phyloP scores from a whole-genome alignment of 2,113 vertebrate species.

The Phylloscopus trochilus region DNA sequence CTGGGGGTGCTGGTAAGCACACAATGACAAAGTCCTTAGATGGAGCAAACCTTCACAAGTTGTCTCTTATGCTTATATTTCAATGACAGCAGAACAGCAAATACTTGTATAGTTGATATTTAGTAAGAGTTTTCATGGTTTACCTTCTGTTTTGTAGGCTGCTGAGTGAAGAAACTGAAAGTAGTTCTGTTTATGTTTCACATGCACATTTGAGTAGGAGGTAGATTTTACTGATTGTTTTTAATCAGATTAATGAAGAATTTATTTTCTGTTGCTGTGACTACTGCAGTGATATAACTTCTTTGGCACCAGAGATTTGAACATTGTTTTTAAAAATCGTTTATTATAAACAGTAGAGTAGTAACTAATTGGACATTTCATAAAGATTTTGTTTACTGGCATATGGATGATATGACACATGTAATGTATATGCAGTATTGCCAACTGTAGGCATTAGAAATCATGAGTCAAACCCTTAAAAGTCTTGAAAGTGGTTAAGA shows the following conservation, averaged over 20 bases:
- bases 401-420: slow-evolving; percentile 54
- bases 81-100: background rate
- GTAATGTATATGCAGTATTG: slow-evolving; percentile 27
- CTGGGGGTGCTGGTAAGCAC: background rate
- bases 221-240: slow-evolving; percentile 14
- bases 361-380: background rate
- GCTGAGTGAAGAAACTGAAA: background rate
- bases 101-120: background rate
- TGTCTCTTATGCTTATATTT: background rate
- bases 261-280: slow-evolving; percentile 26
- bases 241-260: background rate
- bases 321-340: background rate
- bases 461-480: slow-evolving; percentile 50
- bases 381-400: slow-evolving; percentile 37
- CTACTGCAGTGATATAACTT: background rate
- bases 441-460: slow-evolving; percentile 44
- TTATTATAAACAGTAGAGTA: background rate
- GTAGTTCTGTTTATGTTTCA: background rate
- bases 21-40: background rate
- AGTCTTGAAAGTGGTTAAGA: slow-evolving; percentile 34
- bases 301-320: background rate
- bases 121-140: background rate
- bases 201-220: background rate
- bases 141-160: slow-evolving; percentile 33
- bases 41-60: background rate